These are phyloP conservation scores for Crotalus viridis DNA, from an alignment of 2,113 vertebrate species.

Conservation along the genomic window DNA sequence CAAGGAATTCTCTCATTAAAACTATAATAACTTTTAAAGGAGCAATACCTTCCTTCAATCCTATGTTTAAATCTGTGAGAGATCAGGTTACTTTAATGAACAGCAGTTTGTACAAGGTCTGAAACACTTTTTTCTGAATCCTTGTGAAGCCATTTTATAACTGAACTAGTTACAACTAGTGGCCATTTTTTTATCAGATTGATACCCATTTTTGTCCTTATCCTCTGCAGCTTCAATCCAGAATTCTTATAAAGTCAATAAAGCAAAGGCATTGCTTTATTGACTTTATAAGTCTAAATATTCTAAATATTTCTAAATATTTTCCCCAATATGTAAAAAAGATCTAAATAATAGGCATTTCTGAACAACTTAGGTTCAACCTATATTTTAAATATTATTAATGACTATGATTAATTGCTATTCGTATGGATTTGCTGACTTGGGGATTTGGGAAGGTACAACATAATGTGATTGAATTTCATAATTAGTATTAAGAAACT, in stretches of 20 bases:
- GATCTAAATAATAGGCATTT: background rate
- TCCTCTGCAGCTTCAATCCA: background rate
- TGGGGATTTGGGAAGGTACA: too few relatives aligned
- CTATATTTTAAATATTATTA: too few relatives aligned
- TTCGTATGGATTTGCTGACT: too few relatives aligned
- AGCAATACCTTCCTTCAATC: background rate
- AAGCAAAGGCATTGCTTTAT: background rate
- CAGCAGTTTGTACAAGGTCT: background rate
- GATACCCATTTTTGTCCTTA: background rate
- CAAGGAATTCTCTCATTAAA: background rate
- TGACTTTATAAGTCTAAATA: too few relatives aligned
- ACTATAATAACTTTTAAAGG: background rate
- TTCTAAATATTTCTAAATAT: background rate
- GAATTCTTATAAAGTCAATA: background rate
- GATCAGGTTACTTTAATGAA: background rate
- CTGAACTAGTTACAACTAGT: background rate
- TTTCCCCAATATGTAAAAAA: background rate
- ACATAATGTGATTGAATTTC: too few relatives aligned
- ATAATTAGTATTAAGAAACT: too few relatives aligned
- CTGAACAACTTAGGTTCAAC: background rate
- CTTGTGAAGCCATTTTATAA: background rate
- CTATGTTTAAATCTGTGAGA: background rate
- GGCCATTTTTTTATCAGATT: background rate
- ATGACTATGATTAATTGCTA: too few relatives aligned
- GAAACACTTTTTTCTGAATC: background rate